A percentile compares a stretch with the other conserved stretches of the same genome.
These are phyloP conservation scores for Meganola albula DNA, from an alignment of 2,888 invertebrate species.

Conservation along the genomic window DNA sequence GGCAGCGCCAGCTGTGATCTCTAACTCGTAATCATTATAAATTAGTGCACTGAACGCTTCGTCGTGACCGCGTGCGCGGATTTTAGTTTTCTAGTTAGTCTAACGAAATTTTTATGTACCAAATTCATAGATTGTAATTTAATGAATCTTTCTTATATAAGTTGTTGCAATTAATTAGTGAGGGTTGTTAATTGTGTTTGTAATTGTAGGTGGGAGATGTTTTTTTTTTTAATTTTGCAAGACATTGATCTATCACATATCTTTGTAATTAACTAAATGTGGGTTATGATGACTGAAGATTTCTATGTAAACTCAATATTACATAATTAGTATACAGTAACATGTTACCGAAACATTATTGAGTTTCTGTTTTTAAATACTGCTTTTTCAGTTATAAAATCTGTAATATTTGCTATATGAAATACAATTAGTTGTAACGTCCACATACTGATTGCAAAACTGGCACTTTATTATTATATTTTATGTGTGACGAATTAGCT, in stretches of 20 bases:
- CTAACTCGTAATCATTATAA: constrained; percentile 66
- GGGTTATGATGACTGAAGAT: constrained; percentile 42
- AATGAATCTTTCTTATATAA: constrained; percentile 54
- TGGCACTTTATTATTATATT: constrained; percentile 51
- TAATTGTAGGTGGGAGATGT: constrained; percentile 52
- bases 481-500: constrained; percentile 39
- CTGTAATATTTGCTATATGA: constrained; percentile 45
- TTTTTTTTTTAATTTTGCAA: constrained; percentile 33
- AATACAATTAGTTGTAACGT: constrained; percentile 45
- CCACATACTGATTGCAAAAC: constrained; percentile 51
- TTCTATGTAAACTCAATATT: constrained; percentile 34
- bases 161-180: constrained; percentile 68
- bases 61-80: constrained; percentile 46
- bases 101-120: constrained; percentile 75
- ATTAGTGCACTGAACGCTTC: constrained; percentile 66
- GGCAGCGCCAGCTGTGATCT: constrained; percentile 74
- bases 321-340: constrained; percentile 23
- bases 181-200: constrained; percentile 73
- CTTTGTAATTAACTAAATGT: constrained; percentile 45
- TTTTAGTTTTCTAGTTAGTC: constrained; percentile 67
- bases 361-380: constrained; percentile 35
- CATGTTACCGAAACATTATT: constrained; percentile 44
- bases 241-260: constrained; percentile 46
- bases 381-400: constrained; percentile 42
- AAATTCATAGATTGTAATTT: constrained; percentile 72